Evolutionary conservation across 2,797 vertebrate species (phyloP).

Genomic region (Antennarius maculatus): DNA sequence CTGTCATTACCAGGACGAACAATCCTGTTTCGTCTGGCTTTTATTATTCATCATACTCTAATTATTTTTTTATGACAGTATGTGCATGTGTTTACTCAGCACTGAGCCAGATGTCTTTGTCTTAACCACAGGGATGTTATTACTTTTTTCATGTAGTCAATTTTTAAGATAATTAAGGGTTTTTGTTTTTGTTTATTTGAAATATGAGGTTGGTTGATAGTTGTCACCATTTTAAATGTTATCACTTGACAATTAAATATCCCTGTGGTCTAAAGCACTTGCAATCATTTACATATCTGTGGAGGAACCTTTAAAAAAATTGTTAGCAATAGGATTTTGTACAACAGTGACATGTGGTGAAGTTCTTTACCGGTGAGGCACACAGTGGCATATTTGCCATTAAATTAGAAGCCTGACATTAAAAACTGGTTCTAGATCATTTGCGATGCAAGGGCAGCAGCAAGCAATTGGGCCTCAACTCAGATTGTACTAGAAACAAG

Average conservation of each 20-base stretch:
- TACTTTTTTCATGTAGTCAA: background rate
- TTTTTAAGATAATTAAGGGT: too few species aligned
- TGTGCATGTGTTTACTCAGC: too few species aligned
- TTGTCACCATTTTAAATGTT: background rate
- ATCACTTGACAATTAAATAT: background rate
- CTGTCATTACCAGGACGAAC: slow-evolving; percentile 8
- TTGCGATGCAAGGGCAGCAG: too few species aligned
- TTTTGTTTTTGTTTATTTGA: too few species aligned
- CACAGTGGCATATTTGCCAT: too few species aligned
- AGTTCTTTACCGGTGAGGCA: too few species aligned
- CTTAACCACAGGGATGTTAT: background rate
- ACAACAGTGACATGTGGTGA: too few species aligned
- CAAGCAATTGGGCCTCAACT: too few species aligned
- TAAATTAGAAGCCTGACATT: too few species aligned
- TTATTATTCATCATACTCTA: slow-evolving; percentile 35
- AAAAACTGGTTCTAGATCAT: too few species aligned
- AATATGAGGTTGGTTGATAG: too few species aligned
- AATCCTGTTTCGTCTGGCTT: slow-evolving; percentile 46
- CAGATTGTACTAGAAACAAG: too few species aligned
- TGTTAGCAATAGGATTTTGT: background rate
- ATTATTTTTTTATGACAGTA: slow-evolving; percentile 16
- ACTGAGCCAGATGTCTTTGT: background rate
- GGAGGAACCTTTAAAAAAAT: background rate
- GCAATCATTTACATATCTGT: background rate
- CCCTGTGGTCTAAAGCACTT: background rate